Base-by-base conservation (phyloP, 2,888 invertebrate species). In the Prenolepis imparis region DNA sequence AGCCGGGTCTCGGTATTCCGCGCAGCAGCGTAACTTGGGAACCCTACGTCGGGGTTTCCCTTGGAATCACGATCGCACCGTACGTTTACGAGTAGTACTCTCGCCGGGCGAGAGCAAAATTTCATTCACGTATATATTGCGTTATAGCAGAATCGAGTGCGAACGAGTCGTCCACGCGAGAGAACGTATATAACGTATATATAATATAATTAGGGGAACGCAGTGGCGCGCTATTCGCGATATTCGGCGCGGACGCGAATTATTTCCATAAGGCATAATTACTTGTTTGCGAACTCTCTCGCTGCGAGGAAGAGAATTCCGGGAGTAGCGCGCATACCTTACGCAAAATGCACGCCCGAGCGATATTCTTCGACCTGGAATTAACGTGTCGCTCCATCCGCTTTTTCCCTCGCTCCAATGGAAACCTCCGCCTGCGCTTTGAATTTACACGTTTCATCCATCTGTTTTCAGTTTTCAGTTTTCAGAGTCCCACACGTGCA, bases 1-100 rank as follows among this genome's bases (percentile, higher is more conserved):
- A 90, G 72, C 82, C 83, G 59, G 83, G 88, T 88, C 59, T 59
- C 87, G 88, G 89, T 88, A 90, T 90, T 90, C 86, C 83, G 84
- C 24, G 21, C 73, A 44, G 72, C 73, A 52, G 28, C 74, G 41
- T 68, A 66, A 59, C 68, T 81, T 21, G 18, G 36, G 28, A 57
- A 24, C 64, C 48, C 55, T 48, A 61, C 61, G 67, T 39, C 41
- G 66, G 66, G 72, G 59, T 67, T 48, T 77, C 83, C 39, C 39
- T 41, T n/a, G 59, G 39, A 55, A 67, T 78, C 52, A 67, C 21
- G 57, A 59, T 83, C 78, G 59, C 24, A n/a, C 28, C 72, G 44
- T 80, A 72, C 78, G 24, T 72, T 72, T 59, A 59, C 32, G 21
- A 44, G 3, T 28, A 28, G n/a, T n/a, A n/a, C n/a, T n/a, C n/a